Base-by-base conservation (phyloP, 2,113 vertebrate species). In the Crotalus tigris region DNA sequence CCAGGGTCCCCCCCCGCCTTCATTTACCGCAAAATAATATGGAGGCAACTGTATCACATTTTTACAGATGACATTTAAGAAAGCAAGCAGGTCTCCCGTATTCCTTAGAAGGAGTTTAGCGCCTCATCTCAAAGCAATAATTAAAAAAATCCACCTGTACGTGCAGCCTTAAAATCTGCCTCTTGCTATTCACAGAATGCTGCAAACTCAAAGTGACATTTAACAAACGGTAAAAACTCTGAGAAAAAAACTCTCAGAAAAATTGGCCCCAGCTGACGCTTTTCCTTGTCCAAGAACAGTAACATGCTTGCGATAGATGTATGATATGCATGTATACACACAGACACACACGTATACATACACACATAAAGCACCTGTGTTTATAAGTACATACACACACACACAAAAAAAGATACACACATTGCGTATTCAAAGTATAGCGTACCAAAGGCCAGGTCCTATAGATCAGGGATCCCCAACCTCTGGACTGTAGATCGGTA, bases 21-120 rank as follows among this genome's bases (percentile, higher is more conserved):
- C 93, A 94, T 95, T 96, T 95, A 91, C 93, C 93, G 91, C 13
- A 57, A 95, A 96, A 90, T 23, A 91, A 46, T 92, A 49, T 94
- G 54, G 91, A 93, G 89, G 94, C 94, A 93, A 91, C 93, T 91
- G 17, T 12, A 64, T 85, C 91, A 91, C n/a, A 51, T 90, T 95
- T 92, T 81, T 46, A 90, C 21, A 89, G 91, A 95, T n/a, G 93
- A 64, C 94, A 94, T 94, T 29, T 93, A 92, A 33, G 55, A 89
- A 93, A 75, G 9, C 85, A 49, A 90, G 58, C 1, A 19, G 46
- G 0, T 58, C 4, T 19, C 15, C 91, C 7, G 1, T 94, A 23
- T 64, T 91, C 44, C 88, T 87, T n/a, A 0, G 0, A 89, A 61
- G 0, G 24, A 75, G 15, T 2, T 90, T 0, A 85, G 94, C 91